phyloP scores from a whole-genome alignment of 2,113 vertebrate genomes.

The Gulo gulo region DNA sequence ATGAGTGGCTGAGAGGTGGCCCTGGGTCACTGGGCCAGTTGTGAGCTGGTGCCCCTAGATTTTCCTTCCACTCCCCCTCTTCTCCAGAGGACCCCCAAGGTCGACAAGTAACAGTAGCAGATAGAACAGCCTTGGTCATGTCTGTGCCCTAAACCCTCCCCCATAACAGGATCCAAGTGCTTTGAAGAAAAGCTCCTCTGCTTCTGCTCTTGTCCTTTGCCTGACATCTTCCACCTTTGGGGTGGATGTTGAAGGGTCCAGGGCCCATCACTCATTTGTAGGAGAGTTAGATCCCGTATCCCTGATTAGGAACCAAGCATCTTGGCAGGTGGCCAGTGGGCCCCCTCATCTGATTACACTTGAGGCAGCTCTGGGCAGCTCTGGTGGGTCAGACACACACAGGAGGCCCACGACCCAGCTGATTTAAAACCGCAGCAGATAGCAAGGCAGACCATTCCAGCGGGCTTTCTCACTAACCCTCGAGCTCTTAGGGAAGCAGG shows the following conservation, averaged over 20 bases:
- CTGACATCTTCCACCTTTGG: background rate
- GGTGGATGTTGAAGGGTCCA: background rate
- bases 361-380: background rate
- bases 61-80: background rate
- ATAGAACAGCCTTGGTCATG: background rate
- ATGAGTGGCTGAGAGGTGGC: background rate
- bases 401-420: background rate
- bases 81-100: background rate
- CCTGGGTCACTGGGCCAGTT: background rate
- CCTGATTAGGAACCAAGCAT: background rate
- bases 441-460: background rate
- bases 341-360: background rate
- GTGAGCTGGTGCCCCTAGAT: background rate
- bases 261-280: background rate
- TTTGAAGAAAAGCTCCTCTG: background rate
- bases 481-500: conserved; percentile 46
- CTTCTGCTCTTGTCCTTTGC: background rate
- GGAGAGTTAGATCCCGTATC: background rate
- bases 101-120: background rate
- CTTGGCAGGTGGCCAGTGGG: background rate
- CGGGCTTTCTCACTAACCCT: background rate
- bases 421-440: background rate
- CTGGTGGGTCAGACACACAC: background rate
- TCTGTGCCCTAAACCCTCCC: background rate
- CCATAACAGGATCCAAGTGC: background rate